These are phyloP conservation scores for Cyphomyrus plagiostoma DNA, from an alignment of 2,113 vertebrate species.

Conservation along the genomic window DNA sequence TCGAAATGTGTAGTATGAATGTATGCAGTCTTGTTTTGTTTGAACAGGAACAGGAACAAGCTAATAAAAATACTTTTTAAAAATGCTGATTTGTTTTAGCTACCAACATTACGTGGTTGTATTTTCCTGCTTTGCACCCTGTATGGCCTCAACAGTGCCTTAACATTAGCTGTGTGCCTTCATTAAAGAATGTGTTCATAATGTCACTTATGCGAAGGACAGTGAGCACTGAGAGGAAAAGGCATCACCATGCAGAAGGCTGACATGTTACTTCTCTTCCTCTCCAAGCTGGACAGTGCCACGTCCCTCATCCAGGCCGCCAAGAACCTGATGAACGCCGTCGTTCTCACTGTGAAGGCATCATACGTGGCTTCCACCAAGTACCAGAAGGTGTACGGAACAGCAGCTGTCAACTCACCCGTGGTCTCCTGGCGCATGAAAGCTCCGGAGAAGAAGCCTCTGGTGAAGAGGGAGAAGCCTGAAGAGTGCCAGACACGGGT, in stretches of 20 bases:
- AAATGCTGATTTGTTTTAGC: background rate
- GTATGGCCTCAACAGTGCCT: background rate
- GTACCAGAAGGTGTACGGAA: conserved; percentile 97
- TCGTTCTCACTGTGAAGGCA: conserved; percentile 96
- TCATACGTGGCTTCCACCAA: conserved; percentile 98
- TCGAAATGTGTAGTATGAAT: background rate
- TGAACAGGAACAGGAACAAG: background rate
- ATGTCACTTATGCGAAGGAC: background rate
- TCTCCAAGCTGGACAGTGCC: conserved; percentile 86
- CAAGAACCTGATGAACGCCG: conserved; percentile 99
- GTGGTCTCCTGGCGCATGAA: conserved; percentile 99
- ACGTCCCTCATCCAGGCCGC: conserved; percentile 97
- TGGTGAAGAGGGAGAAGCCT: conserved; percentile 96
- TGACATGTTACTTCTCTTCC: conserved; percentile 18
- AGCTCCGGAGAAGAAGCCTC: conserved; percentile 94
- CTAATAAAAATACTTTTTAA: background rate
- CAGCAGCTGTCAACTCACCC: conserved; percentile 94
- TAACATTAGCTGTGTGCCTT: background rate
- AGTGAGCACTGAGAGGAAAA: background rate
- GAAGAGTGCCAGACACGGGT: conserved; percentile 96
- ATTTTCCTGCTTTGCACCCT: background rate
- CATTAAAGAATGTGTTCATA: background rate
- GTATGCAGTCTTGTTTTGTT: background rate
- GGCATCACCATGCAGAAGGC: background rate
- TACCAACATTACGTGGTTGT: background rate